Conservation (phyloP, 2,797 vertebrate genomes). For the Myotis vivesi region DNA sequence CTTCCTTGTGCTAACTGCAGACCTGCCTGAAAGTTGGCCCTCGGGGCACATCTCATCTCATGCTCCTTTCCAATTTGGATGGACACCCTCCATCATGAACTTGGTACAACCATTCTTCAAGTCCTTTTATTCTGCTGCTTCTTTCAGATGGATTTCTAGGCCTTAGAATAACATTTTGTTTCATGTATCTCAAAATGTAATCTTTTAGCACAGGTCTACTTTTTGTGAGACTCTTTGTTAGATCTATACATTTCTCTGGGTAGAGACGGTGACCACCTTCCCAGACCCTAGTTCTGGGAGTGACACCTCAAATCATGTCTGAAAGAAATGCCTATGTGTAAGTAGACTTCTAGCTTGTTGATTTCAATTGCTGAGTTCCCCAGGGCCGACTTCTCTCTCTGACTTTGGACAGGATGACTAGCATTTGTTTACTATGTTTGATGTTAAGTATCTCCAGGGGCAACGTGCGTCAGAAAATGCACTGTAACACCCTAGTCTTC, state of each 20-base stretch:
- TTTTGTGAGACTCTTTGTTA: background rate
- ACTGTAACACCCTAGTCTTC: background rate
- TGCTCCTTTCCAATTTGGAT: no score
- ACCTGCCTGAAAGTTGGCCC: background rate
- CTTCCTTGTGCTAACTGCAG: background rate
- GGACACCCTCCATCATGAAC: background rate
- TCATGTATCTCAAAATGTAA: background rate
- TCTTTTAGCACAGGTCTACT: background rate
- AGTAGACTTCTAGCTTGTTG: background rate
- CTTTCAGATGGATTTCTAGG: background rate
- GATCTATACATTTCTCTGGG: background rate
- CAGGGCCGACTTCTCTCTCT: background rate
- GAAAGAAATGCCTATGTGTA: background rate
- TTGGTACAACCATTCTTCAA: background rate
- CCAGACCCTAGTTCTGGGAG: background rate
- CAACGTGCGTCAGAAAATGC: background rate
- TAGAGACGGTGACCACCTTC: background rate
- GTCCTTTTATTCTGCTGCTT: background rate
- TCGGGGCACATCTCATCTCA: background rate
- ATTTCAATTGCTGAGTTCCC: background rate
- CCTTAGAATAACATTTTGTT: background rate
- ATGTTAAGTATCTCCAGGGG: background rate
- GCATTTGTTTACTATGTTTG: conserved; percentile 31
- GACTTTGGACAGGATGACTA: background rate
- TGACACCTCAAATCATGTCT: background rate